Conservation (phyloP, 2,888 invertebrate genomes). For the Steinernema carpocapsae region DNA sequence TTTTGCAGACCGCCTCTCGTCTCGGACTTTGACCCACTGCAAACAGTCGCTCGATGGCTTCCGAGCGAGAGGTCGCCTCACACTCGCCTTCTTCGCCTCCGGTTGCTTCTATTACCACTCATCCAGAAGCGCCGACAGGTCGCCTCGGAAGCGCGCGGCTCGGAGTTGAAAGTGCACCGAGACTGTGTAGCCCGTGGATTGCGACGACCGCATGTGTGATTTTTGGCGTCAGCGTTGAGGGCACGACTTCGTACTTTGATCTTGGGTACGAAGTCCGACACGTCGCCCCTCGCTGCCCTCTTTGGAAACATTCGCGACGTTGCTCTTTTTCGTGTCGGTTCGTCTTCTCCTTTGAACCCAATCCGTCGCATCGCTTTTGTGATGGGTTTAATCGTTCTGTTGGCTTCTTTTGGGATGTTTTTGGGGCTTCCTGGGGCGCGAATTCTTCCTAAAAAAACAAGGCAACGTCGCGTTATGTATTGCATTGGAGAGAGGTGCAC, state of each 20-base stretch:
- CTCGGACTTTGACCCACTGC: no score
- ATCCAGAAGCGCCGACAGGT: background rate
- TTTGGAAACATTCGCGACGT: conserved; percentile 1
- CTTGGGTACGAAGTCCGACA: conserved; percentile 18
- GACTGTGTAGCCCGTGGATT: conserved; percentile 27
- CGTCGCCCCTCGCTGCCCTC: conserved; percentile 7
- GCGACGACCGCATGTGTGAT: background rate
- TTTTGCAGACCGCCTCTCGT: no score
- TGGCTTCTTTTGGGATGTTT: no score
- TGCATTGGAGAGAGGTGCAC: no score
- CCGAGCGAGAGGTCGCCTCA: background rate
- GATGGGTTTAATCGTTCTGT: no score
- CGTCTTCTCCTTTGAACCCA: background rate
- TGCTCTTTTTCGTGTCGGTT: background rate
- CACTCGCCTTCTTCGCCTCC: background rate
- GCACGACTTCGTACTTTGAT: conserved; percentile 14
- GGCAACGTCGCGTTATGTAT: no score
- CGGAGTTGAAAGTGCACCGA: conserved; percentile 12
- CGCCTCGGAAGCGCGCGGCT: no score
- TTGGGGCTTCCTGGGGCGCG: no score
- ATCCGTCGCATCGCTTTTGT: background rate
- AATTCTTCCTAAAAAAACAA: no score
- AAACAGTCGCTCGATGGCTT: no score
- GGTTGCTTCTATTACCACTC: background rate
- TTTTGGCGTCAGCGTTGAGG: no score